Base-by-base conservation (phyloP, 2,797 vertebrate species). In the Sardinella longiceps region DNA sequence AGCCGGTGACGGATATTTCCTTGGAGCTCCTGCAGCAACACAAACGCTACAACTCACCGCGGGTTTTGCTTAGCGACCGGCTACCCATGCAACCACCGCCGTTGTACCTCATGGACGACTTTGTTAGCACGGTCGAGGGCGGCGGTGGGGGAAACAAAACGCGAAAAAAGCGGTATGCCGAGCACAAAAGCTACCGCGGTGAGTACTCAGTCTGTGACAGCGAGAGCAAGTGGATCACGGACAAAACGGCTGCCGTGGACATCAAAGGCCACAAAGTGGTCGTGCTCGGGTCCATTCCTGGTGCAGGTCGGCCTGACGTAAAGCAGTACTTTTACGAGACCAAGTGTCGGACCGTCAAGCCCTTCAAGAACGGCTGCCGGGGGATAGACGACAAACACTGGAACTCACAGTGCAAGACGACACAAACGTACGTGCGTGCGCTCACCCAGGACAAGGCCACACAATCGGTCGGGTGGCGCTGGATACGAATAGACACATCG, bases 281-380 rank as follows among this genome's bases (percentile, higher is more conserved):
- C 0, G 96, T 99, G 85, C 92, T 99, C 91, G 96, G 93, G 77
- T 96, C 95, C 89, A 96, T 99, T 88, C 97, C 96, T 92, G 97
- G 95, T 5, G 93, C 63, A 93, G 93, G 89, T 94, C 94, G 2
- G 95, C 95, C 43, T 93, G 96, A 0, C 28, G 95, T 98, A 85
- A 98, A 97, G 90, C 98, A 99, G 90, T 99, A 96, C 92, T 99
- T 99, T 95, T 99, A 96, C 0, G 98, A 99, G 92, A 99, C 98
- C 0, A 95, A 95, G 83, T 99, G 98, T 91, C 95, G 95, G 88
- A 96, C 95, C 87, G 91, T 94, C 66, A 95, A 94, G 88, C 94
- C 97, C 0, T 94, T 95, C 30, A 98, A 96, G 91, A 96, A 94
- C 0, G 96, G 98, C 83, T 99, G 98, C 91, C 94, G 97, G 0